phyloP scores from a whole-genome alignment of 2,113 vertebrate genomes.

The Antechinus stuartii region DNA sequence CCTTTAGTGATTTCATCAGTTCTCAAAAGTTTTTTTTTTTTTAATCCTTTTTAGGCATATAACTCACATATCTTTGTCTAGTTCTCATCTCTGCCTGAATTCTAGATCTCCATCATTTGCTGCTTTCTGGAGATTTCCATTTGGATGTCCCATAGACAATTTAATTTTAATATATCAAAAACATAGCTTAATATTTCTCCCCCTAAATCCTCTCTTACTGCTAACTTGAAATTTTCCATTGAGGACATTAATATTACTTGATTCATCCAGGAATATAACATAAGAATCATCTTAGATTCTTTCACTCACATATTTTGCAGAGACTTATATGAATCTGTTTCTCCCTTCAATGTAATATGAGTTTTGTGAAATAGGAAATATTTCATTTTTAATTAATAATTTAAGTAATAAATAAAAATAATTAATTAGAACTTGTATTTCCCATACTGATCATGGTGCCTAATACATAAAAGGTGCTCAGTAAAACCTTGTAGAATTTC shows the following conservation, averaged over 20 bases:
- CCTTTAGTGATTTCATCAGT: not conserved
- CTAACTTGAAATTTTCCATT: not conserved
- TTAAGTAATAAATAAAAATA: too few species aligned
- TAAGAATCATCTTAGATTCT: not conserved
- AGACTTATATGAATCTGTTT: not conserved
- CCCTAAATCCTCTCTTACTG: not conserved
- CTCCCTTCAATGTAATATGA: not conserved
- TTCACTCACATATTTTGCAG: not conserved
- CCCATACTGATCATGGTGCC: too few species aligned
- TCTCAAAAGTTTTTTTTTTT: not conserved
- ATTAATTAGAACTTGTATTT: not conserved
- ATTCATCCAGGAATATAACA: not conserved
- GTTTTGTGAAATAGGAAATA: not conserved
- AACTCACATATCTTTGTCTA: not conserved
- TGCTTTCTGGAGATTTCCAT: not conserved
- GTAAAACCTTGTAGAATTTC: not conserved
- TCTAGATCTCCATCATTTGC: not conserved
- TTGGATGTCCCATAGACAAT: not conserved
- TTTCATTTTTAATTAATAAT: not conserved
- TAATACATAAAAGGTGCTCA: not conserved
- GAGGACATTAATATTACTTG: not conserved
- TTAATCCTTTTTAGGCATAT: not conserved
- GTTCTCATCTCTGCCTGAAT: not conserved
- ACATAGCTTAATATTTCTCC: not conserved
- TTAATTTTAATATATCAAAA: not conserved